Evolutionary conservation across 2,888 invertebrate genomes (phyloP), one percentile per base, ranked within the genome.

Genomic region (Coelopa pilipes): DNA sequence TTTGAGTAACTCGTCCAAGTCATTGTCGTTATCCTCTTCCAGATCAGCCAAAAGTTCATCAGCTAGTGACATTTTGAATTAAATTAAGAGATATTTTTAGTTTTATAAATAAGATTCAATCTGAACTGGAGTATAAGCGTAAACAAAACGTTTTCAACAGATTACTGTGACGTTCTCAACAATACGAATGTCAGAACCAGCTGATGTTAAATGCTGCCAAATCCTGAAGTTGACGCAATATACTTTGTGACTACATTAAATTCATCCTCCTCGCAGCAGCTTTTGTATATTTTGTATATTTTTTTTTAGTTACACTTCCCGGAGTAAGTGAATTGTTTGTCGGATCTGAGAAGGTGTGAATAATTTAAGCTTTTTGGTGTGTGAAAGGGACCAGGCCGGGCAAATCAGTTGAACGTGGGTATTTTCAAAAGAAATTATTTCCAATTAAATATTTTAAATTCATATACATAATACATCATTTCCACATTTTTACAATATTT

Each of bases 11-110:
- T 92, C 90, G 81, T 92, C 91, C 78, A 91, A 87, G 76, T 89
- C 88, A 11, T 91, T 92, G 82, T 94, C 94, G 82, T 94, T 95
- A 84, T 96, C 97, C 85, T 96, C 97, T 88, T 99, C 99, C 77
- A 99, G 92, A 91, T 99, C 99, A 34, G 99, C 99, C 72, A 99
- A 89, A 77, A 99, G 89, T 89, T 99, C 99, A 84, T 99, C 99
- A 0, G 99, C 99, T 79, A 99, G 89, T 84, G 99, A 99, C 99
- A 99, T 99, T 81, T n/a, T 57, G 7, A n/a, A n/a, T n/a, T n/a
- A n/a, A n/a, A n/a, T n/a, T n/a, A n/a, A n/a, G n/a, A n/a, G n/a
- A n/a, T n/a, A 57, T 57, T 57, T 12, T 7, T 57, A 57, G 11
- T 57, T 57, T 11, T 49, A 11, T 49, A 49, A 49, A 11, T 49